Percentiles rank a stretch among this genome's conserved stretches.
These are phyloP conservation scores for Neosilurus hyrtlii DNA, from an alignment of 2,797 vertebrate genomes.

Conservation along the genomic window DNA sequence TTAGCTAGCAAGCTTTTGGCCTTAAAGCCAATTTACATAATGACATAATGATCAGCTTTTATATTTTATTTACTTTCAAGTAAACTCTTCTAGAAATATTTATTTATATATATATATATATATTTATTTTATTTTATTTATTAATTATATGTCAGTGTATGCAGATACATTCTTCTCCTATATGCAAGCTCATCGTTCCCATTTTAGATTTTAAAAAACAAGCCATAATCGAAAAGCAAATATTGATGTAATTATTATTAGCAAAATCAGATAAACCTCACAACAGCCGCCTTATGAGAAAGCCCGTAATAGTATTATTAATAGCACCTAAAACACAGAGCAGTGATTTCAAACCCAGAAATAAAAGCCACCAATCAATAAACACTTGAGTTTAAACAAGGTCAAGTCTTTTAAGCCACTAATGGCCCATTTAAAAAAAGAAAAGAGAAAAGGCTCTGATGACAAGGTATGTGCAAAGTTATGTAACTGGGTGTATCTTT, in stretches of 20 bases:
- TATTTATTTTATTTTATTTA: too few relatives aligned
- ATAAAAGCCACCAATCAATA: neutral
- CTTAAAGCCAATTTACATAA: neutral
- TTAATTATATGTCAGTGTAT: too few relatives aligned
- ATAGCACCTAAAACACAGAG: neutral
- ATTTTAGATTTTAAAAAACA: neutral
- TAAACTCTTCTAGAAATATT: neutral
- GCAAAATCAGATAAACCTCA: neutral
- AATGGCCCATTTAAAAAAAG: neutral
- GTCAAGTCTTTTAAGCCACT: neutral
- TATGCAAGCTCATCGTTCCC: neutral
- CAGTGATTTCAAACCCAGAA: neutral
- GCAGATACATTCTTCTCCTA: neutral
- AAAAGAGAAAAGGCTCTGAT: neutral
- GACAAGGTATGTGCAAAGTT: conserved; percentile 1
- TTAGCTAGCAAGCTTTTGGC: neutral
- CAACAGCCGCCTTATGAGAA: neutral
- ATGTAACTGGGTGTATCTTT: neutral
- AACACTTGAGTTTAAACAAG: conserved; percentile 8
- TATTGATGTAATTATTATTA: neutral
- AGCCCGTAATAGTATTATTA: neutral
- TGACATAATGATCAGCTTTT: neutral
- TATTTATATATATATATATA: too few relatives aligned
- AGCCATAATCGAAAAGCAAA: neutral
- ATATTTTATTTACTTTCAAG: neutral